phyloP scores from a whole-genome alignment of 2,113 vertebrate genomes.

The Bungarus multicinctus region DNA sequence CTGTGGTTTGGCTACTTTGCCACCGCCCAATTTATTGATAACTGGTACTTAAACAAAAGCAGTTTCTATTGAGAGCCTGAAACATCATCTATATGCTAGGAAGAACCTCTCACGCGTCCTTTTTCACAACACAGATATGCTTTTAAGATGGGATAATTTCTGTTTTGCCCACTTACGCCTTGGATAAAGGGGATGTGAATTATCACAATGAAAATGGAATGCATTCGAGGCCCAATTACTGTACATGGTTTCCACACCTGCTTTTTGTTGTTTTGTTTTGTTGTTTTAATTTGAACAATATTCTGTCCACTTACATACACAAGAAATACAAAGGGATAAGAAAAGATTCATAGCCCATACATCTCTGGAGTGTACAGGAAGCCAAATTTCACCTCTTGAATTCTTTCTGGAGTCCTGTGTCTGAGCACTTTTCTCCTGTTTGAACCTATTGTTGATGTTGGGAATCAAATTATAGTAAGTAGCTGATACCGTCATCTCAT shows the following conservation, averaged over 20 bases:
- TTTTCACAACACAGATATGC: neutral
- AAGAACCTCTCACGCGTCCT: neutral
- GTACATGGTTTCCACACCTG: neutral
- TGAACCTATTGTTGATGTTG: neutral
- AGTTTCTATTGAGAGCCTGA: neutral
- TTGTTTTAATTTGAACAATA: neutral
- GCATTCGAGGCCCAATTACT: neutral
- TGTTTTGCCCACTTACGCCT: neutral
- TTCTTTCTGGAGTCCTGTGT: neutral
- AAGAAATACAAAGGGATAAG: too few species aligned
- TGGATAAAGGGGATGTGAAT: neutral
- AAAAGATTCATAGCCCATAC: neutral
- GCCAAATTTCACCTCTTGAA: neutral
- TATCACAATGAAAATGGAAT: neutral
- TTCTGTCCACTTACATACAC: neutral
- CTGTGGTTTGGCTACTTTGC: slow-evolving; percentile 27
- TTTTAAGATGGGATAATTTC: neutral
- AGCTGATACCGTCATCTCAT: neutral
- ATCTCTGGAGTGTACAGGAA: neutral
- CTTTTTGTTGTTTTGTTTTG: neutral
- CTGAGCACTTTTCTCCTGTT: neutral
- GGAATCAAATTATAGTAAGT: neutral
- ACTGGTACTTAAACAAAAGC: slow-evolving; percentile 7
- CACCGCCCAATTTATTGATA: slow-evolving; percentile 14
- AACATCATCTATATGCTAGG: neutral